Conservation (phyloP, 2,888 invertebrate genomes). For the Sarcophaga caerulescens region DNA sequence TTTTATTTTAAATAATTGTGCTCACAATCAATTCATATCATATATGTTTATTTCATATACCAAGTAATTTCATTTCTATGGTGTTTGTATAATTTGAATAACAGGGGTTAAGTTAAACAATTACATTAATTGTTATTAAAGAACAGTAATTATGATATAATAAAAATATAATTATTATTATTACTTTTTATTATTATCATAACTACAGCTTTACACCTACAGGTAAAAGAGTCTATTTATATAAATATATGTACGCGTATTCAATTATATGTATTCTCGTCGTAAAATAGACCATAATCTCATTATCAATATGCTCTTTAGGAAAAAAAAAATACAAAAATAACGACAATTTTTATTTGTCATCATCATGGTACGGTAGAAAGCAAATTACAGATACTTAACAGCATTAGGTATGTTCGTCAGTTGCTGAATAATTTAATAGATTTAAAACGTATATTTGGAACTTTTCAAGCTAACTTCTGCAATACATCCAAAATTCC, state of each 20-base stretch:
- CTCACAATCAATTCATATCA: neutral
- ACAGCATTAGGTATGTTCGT: neutral
- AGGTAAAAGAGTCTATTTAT: neutral
- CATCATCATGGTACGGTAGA: neutral
- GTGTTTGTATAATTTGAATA: neutral
- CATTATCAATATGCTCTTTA: slow-evolving; percentile 32
- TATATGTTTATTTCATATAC: no score
- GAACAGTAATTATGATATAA: neutral
- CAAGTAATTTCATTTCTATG: neutral
- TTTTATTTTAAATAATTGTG: neutral
- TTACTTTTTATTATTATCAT: neutral
- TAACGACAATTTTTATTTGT: neutral
- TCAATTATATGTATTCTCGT: neutral
- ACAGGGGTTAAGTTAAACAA: neutral
- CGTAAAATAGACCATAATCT: slow-evolving; percentile 49
- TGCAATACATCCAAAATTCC: no score
- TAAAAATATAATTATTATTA: neutral
- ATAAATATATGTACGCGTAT: slow-evolving; percentile 1
- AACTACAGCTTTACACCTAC: neutral
- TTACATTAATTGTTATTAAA: neutral
- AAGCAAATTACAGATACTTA: slow-evolving; percentile 10
- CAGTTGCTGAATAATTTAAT: no score
- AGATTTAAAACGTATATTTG: no score
- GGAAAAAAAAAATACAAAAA: neutral
- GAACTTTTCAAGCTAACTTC: no score